Evolutionary conservation across 2,797 vertebrate species (phyloP).

Genomic region (Sylvilagus floridanus): DNA sequence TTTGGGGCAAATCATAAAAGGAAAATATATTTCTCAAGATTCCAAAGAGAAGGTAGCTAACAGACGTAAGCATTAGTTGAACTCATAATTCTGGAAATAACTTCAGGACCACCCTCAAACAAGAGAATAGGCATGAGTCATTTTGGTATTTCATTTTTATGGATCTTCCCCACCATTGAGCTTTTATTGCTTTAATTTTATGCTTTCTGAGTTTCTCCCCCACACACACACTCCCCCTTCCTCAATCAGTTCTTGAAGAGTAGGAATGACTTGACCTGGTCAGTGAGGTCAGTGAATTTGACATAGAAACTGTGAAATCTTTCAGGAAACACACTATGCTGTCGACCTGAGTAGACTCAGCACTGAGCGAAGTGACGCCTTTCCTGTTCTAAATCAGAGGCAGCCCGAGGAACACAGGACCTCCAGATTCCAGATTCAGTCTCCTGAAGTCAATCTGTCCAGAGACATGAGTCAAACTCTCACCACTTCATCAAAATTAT

Average conservation of each 20-base stretch:
- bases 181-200: not conserved
- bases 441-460: not conserved
- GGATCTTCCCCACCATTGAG: not conserved
- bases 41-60: not conserved
- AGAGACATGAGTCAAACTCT: not conserved
- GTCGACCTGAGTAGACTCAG: not conserved
- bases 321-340: not conserved
- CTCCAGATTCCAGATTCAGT: not conserved
- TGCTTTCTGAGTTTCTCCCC: not conserved
- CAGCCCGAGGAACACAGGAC: not conserved
- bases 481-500: not conserved
- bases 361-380: not conserved
- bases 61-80: not conserved
- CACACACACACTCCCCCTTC: not conserved
- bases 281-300: not conserved
- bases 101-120: not conserved
- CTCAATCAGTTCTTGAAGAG: not conserved
- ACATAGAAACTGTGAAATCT: not conserved
- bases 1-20: slow-evolving; percentile 1
- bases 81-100: slow-evolving; percentile 28
- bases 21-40: slow-evolving; percentile 13
- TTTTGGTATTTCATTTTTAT: not conserved
- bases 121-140: not conserved
- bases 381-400: not conserved
- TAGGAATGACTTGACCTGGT: not conserved